phyloP scores from a whole-genome alignment of 2,113 vertebrate genomes.

The Lophotis ruficrista region DNA sequence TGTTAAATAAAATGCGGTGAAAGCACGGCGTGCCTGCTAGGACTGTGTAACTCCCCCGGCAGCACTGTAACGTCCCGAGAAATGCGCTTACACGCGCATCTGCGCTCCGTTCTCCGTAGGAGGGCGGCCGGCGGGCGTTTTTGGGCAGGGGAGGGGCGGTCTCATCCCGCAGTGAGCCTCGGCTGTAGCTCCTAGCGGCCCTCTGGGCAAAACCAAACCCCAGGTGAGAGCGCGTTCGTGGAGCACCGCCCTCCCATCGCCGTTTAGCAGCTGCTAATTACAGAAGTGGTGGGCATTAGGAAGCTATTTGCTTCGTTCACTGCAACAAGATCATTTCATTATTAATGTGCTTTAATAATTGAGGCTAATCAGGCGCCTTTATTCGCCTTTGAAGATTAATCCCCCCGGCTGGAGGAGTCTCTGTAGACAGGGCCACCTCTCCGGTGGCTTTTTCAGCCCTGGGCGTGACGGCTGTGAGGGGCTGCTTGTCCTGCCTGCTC shows the following conservation, averaged over 20 bases:
- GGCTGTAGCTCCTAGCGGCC: neutral
- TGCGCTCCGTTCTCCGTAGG: neutral
- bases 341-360: neutral
- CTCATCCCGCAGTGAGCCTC: accelerated
- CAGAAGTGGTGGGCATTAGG: neutral
- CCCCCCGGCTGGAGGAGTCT: neutral
- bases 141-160: neutral
- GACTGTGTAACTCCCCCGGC: neutral
- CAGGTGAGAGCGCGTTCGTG: neutral
- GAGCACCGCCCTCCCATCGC: neutral
- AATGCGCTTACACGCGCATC: neutral
- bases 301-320: neutral
- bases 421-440: accelerated
- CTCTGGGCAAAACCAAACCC: neutral
- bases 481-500: neutral
- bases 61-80: neutral
- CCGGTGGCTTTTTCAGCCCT: neutral
- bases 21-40: neutral
- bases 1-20: constrained; percentile 12
- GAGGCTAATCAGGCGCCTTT: neutral
- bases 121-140: neutral
- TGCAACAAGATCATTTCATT: neutral
- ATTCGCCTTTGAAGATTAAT: neutral
- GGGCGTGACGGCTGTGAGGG: neutral
- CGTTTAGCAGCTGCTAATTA: neutral